phyloP scores from a whole-genome alignment of 2,113 vertebrate species.

The Grus americana region DNA sequence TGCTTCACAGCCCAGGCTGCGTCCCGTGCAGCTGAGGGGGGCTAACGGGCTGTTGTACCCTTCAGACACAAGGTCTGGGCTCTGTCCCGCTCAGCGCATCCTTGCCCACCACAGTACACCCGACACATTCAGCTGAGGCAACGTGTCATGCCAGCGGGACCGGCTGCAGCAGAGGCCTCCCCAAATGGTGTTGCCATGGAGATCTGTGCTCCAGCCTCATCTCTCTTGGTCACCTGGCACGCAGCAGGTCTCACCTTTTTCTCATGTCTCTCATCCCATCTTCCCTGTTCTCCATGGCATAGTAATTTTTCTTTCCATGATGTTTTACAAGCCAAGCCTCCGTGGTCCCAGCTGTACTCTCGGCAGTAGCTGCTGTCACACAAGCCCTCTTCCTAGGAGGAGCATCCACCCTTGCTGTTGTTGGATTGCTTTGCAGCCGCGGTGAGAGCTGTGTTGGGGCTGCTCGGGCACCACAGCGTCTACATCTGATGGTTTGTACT shows the following conservation, averaged over 20 bases:
- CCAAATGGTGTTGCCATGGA: background rate
- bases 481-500: background rate
- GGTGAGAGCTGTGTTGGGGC: background rate
- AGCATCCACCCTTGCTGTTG: background rate
- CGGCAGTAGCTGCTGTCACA: background rate
- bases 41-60: background rate
- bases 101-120: background rate
- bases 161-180: accelerated
- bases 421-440: background rate
- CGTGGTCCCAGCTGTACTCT: background rate
- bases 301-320: too few species aligned
- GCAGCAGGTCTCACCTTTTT: background rate
- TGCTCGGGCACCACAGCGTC: background rate
- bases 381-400: background rate
- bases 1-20: background rate
- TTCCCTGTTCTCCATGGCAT: accelerated
- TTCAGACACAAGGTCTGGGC: background rate
- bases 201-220: background rate
- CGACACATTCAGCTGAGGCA: accelerated
- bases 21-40: accelerated
- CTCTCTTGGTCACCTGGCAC: background rate
- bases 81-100: background rate
- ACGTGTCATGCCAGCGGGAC: accelerated
- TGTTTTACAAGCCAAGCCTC: background rate
- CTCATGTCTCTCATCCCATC: background rate